Conservation (phyloP, 2,888 invertebrate species). For the Drosophila melanosoma region DNA sequence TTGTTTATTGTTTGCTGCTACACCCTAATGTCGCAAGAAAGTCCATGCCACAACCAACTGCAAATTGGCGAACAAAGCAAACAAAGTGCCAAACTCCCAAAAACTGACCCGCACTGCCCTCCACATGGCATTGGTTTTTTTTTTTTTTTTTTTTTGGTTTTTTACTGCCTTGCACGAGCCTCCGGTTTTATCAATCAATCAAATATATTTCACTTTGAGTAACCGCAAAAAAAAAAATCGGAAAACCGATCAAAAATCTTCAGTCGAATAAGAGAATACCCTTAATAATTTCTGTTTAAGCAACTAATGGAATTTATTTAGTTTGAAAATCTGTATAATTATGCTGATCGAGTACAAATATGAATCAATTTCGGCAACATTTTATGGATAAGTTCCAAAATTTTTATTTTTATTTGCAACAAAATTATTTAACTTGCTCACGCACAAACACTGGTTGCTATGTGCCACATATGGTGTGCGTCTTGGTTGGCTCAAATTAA, state of each 20-base stretch:
- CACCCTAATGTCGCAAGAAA: slow-evolving; percentile 49
- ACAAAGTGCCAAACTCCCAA: slow-evolving; percentile 31
- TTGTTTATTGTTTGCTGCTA: slow-evolving; percentile 3
- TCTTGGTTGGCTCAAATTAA: slow-evolving; percentile 17
- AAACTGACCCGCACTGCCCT: slow-evolving; percentile 53
- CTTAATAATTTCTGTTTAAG: not conserved
- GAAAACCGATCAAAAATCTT: not conserved
- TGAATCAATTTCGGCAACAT: too few species aligned
- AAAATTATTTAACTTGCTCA: not conserved
- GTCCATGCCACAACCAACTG: slow-evolving; percentile 12
- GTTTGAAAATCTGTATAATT: not conserved
- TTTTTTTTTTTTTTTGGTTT: not conserved
- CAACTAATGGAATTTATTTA: not conserved
- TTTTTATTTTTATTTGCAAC: not conserved
- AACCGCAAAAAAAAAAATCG: not conserved
- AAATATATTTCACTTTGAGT: slow-evolving; percentile 52
- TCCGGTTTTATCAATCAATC: slow-evolving; percentile 53
- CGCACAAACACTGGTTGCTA: slow-evolving; percentile 38
- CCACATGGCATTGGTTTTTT: slow-evolving; percentile 46
- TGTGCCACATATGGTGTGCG: slow-evolving; percentile 15
- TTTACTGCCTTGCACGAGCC: slow-evolving; percentile 8
- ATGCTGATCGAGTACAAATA: not conserved
- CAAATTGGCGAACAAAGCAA: slow-evolving; percentile 48
- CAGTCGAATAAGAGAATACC: slow-evolving; percentile 1
- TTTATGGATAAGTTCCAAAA: not conserved